Evolutionary conservation across 1,140 invertebrate genomes (phyloP).

Genomic region (Drosophila bocqueti): DNA sequence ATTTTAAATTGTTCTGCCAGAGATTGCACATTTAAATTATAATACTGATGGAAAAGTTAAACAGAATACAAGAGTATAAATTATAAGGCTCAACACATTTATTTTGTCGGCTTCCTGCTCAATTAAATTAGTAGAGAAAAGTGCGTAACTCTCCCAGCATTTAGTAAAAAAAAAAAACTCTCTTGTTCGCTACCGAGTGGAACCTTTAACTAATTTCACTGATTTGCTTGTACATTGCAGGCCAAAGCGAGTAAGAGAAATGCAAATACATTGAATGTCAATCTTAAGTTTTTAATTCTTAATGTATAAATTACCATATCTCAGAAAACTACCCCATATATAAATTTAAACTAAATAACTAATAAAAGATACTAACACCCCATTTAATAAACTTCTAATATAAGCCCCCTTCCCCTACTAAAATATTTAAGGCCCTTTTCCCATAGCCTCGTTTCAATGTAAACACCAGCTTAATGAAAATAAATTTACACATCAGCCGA

Average conservation of each 20-base stretch:
- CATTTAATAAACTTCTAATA: background rate
- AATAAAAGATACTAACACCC: background rate
- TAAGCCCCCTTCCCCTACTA: background rate
- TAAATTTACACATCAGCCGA: slow-evolving; percentile 25
- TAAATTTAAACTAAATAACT: background rate
- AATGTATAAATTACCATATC: too few relatives aligned
- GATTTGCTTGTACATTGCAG: too few relatives aligned
- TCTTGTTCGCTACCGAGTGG: too few relatives aligned
- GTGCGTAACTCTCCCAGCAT: too few relatives aligned
- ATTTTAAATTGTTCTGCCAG: background rate
- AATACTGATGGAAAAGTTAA: background rate
- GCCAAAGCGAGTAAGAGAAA: too few relatives aligned
- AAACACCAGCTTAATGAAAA: slow-evolving; percentile 26
- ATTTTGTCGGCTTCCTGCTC: too few relatives aligned
- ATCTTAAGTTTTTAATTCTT: too few relatives aligned
- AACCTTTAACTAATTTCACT: too few relatives aligned
- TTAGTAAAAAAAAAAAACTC: too few relatives aligned
- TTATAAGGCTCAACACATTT: too few relatives aligned
- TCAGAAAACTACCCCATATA: too few relatives aligned
- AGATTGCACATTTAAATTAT: background rate
- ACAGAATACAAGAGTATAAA: background rate
- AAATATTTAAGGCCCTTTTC: background rate
- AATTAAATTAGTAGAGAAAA: background rate
- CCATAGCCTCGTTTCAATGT: slow-evolving; percentile 1
- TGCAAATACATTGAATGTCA: too few relatives aligned